A percentile compares a stretch with the other conserved stretches of the same genome.
These are phyloP conservation scores for Petrocephalus microphthalmus DNA, from an alignment of 2,113 vertebrate genomes.

Conservation along the genomic window DNA sequence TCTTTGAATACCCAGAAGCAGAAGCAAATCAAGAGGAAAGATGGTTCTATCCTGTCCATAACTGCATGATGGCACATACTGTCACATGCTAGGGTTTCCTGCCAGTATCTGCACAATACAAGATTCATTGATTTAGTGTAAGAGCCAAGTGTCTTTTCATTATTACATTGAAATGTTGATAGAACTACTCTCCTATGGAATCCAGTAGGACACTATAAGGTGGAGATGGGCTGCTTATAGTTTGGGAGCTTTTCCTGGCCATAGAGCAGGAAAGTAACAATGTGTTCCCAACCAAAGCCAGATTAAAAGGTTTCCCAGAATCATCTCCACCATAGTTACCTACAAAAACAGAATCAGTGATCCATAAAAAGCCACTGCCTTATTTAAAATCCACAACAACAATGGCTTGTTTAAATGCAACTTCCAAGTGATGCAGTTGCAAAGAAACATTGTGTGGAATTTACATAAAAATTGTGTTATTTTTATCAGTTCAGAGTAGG, in stretches of 20 bases:
- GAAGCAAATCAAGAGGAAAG: not conserved
- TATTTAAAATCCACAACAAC: not conserved
- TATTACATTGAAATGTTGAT: not conserved
- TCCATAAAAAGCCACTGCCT: not conserved
- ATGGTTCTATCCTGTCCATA: not conserved
- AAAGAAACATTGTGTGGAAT: not conserved
- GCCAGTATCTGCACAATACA: not conserved
- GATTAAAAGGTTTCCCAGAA: not conserved
- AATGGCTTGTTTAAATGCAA: not conserved
- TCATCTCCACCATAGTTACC: not conserved
- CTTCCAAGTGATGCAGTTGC: not conserved
- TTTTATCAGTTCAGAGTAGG: not conserved
- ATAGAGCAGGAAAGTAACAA: not conserved
- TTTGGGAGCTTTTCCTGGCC: not conserved
- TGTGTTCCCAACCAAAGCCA: not conserved
- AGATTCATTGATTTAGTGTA: not conserved
- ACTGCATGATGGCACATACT: not conserved
- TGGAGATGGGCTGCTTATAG: not conserved
- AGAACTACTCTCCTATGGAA: not conserved
- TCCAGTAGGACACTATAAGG: not conserved
- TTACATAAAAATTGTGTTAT: not conserved
- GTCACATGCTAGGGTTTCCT: not conserved
- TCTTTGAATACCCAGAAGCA: not conserved
- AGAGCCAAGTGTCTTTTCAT: not conserved
- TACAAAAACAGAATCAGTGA: not conserved